A percentile compares a stretch with the other conserved stretches of the same genome.
phyloP scores from a whole-genome alignment of 2,113 vertebrate genomes.

The Ovis aries region DNA sequence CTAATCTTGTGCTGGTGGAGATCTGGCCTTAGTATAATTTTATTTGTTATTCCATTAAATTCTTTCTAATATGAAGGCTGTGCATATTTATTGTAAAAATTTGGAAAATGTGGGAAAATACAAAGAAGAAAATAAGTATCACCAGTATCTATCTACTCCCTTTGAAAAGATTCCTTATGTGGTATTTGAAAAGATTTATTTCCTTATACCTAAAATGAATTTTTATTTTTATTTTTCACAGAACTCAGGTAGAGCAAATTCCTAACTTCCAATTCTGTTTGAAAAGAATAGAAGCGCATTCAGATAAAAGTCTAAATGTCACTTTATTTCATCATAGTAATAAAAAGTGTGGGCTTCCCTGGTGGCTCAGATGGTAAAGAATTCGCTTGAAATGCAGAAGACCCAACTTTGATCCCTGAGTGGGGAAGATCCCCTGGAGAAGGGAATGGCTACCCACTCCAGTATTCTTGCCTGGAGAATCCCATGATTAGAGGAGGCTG shows the following conservation, averaged over 20 bases:
- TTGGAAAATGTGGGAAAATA: neutral
- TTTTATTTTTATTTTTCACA: neutral
- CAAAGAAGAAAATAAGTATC: neutral
- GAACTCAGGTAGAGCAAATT: neutral
- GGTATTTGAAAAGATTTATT: neutral
- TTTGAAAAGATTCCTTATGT: neutral
- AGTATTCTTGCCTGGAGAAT: neutral
- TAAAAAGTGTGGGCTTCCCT: neutral
- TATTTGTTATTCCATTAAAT: neutral
- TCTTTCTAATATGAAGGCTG: neutral
- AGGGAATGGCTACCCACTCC: neutral
- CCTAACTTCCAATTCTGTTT: neutral
- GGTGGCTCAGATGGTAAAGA: neutral
- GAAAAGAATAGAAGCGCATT: neutral
- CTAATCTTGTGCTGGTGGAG: neutral
- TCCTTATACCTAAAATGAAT: neutral
- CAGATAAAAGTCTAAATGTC: neutral
- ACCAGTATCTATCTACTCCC: neutral
- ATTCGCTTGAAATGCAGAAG: neutral
- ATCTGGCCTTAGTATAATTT: neutral
- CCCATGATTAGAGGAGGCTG: neutral
- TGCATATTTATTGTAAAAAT: neutral
- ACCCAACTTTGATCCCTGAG: neutral
- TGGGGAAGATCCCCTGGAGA: neutral
- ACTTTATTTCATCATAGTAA: slow-evolving; percentile 3